phyloP scores from a whole-genome alignment of 92 coral and sea anemone species.

The Parazoanthus swiftii region DNA sequence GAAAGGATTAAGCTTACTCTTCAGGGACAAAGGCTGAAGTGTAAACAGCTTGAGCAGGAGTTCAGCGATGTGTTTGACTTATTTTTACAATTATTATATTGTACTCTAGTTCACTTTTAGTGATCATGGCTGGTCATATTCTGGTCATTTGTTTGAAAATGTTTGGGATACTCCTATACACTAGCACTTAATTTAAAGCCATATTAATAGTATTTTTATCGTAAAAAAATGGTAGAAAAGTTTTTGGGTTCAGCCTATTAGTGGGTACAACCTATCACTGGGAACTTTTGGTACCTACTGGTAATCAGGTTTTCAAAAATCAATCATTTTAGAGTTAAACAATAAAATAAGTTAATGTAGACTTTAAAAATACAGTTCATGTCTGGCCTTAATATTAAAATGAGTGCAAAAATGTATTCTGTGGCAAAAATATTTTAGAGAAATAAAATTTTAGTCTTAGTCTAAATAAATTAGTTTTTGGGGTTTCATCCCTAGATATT shows the following conservation, averaged over 20 bases:
- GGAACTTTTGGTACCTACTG: constrained; percentile 3
- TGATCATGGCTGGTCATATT: not conserved
- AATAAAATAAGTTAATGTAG: not conserved
- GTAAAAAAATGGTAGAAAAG: not conserved
- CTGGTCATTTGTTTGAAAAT: constrained; percentile 5
- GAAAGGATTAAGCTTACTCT: constrained; percentile 60
- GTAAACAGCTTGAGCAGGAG: constrained; percentile 60
- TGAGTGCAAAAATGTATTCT: no score
- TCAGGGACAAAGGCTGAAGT: constrained; percentile 55
- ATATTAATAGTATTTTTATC: not conserved
- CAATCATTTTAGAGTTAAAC: not conserved
- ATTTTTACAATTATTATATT: not conserved
- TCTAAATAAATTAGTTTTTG: no score
- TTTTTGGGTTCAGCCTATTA: constrained; percentile 1
- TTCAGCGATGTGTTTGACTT: not conserved
- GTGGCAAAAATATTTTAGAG: no score
- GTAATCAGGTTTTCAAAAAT: constrained; percentile 1
- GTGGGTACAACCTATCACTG: constrained; percentile 13
- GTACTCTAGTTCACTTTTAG: not conserved
- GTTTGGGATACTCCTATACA: constrained; percentile 7
- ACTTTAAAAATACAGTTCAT: no score
- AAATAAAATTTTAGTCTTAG: no score
- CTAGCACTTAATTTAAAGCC: not conserved
- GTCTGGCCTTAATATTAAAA: no score
- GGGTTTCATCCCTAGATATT: not conserved